Evolutionary conservation across 1,140 invertebrate genomes (phyloP).

Genomic region (Drosophila ficusphila): DNA sequence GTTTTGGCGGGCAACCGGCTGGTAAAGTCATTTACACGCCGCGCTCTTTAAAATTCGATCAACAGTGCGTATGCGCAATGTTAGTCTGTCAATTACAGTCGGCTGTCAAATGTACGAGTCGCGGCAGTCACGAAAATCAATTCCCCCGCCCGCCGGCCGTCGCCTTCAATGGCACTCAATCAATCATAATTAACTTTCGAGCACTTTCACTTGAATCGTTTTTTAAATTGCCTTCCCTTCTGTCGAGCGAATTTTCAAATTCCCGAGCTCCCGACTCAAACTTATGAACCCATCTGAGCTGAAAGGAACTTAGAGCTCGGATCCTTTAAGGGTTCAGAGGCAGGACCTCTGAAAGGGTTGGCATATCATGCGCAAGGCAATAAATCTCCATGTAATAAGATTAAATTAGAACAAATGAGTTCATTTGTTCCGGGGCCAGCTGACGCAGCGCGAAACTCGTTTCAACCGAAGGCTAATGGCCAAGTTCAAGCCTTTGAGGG

Average conservation of each 20-base stretch:
- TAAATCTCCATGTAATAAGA: constrained; percentile 75
- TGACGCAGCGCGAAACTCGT: constrained; percentile 26
- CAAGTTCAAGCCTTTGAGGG: constrained; percentile 4
- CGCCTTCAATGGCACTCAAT: constrained; percentile 70
- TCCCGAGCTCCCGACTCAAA: background rate
- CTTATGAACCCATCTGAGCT: background rate
- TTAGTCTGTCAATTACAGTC: constrained; percentile 63
- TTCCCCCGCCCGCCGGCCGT: constrained; percentile 39
- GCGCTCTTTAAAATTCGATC: constrained; percentile 41
- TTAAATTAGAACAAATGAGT: constrained; percentile 81
- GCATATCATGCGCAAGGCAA: constrained; percentile 67
- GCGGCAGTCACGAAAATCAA: constrained; percentile 61
- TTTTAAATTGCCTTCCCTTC: constrained; percentile 54
- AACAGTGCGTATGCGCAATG: constrained; percentile 61
- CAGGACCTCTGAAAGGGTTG: constrained; percentile 56
- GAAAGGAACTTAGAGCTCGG: background rate
- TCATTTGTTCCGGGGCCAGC: constrained; percentile 63
- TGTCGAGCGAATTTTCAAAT: too few species aligned
- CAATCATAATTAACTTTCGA: constrained; percentile 76
- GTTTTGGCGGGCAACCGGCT: constrained; percentile 19
- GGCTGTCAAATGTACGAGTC: constrained; percentile 52
- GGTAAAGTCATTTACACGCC: constrained; percentile 23
- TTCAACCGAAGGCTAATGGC: constrained; percentile 17
- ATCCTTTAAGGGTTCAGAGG: background rate
- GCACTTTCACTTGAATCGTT: constrained; percentile 56